A percentile compares a stretch with the other conserved stretches of the same genome.
phyloP scores from a whole-genome alignment of 2,797 vertebrate species.

The Poecile montanus region DNA sequence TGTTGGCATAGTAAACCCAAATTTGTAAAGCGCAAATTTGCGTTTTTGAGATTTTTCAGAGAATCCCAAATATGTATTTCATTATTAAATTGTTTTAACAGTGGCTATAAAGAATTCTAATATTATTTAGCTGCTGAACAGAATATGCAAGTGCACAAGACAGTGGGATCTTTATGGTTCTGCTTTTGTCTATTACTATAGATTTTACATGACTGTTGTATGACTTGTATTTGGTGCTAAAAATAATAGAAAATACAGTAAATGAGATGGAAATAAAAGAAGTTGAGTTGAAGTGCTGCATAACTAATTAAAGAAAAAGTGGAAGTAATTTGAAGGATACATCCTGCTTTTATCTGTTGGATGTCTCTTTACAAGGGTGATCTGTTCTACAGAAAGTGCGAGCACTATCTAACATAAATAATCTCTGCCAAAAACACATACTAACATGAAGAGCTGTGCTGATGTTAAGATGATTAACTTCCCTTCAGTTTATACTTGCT shows the following conservation, averaged over 20 bases:
- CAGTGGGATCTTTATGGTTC: not conserved
- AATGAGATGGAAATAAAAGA: not conserved
- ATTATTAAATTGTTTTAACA: not conserved
- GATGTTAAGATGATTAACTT: not conserved
- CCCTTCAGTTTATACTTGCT: not conserved
- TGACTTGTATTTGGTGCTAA: not conserved
- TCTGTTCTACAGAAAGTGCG: not conserved
- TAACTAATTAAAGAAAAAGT: conserved; percentile 12
- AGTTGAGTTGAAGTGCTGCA: not conserved
- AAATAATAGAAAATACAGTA: not conserved
- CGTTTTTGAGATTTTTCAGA: not conserved
- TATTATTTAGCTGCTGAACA: not conserved
- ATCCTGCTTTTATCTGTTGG: not conserved
- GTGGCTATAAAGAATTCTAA: not conserved
- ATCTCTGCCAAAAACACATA: not conserved
- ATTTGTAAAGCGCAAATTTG: not conserved
- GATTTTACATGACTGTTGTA: not conserved
- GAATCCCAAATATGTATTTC: not conserved
- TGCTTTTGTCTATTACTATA: not conserved
- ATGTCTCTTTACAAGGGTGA: not conserved
- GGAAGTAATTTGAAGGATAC: not conserved
- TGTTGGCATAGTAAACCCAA: not conserved
- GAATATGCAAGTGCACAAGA: not conserved
- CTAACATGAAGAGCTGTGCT: not conserved
- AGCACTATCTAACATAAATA: not conserved